These are phyloP conservation scores for Periophthalmus modestus DNA, from an alignment of 2,113 vertebrate genomes.

Conservation along the genomic window DNA sequence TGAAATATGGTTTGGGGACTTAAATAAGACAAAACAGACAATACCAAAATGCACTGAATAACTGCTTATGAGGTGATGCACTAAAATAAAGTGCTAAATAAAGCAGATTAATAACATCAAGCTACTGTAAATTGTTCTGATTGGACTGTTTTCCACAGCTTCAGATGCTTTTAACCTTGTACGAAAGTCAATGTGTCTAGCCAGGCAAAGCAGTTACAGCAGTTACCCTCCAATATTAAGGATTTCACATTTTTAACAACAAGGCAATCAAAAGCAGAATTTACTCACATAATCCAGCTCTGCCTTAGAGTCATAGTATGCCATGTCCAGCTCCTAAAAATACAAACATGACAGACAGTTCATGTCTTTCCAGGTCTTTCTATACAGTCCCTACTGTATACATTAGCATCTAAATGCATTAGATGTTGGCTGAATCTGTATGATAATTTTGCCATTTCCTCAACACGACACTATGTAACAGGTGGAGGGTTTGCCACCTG, in stretches of 20 bases:
- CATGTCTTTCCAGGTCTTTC: background rate
- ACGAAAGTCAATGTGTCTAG: background rate
- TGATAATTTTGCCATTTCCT: no score
- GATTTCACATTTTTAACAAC: background rate
- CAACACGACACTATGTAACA: no score
- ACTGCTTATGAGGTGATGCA: background rate
- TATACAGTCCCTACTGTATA: background rate
- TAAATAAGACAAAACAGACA: no score
- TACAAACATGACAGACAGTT: background rate
- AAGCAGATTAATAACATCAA: background rate
- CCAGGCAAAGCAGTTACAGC: background rate
- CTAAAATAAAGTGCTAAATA: background rate
- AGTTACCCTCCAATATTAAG: background rate
- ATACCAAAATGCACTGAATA: background rate
- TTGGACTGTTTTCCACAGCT: background rate
- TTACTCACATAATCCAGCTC: slow-evolving; percentile 93
- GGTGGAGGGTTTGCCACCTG: no score
- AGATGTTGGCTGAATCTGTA: no score
- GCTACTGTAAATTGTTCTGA: background rate
- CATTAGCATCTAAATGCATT: no score
- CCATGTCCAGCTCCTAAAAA: slow-evolving; percentile 88
- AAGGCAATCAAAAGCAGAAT: background rate
- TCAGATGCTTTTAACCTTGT: background rate
- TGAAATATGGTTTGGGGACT: background rate
- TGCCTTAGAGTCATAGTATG: slow-evolving; percentile 95